Conservation (phyloP, 2,113 vertebrate genomes). For the Trachemys scripta region DNA sequence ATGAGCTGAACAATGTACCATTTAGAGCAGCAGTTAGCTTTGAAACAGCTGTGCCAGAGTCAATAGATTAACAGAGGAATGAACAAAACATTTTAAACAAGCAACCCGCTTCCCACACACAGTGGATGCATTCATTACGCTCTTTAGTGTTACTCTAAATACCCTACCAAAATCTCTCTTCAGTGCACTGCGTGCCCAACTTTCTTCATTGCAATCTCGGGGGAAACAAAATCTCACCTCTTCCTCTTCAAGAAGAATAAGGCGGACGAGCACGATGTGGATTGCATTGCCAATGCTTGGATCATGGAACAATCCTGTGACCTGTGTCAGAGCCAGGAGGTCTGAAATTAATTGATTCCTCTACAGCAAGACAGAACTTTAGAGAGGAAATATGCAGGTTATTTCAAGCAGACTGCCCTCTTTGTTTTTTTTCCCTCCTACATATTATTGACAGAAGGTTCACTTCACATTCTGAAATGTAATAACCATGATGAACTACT, state of each 20-base stretch:
- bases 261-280: conserved; percentile 94
- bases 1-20: not conserved
- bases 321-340: conserved; percentile 80
- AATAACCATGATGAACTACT: not conserved
- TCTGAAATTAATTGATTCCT: conserved; percentile 49
- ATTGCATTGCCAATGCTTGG: conserved; percentile 97
- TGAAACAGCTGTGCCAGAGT: not conserved
- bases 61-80: not conserved
- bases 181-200: not conserved
- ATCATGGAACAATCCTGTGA: conserved; percentile 94
- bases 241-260: conserved; percentile 95
- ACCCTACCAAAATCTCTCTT: not conserved
- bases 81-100: not conserved
- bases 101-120: not conserved
- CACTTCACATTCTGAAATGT: not conserved
- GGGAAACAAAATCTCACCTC: conserved; percentile 84
- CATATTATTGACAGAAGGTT: not conserved
- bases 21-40: not conserved
- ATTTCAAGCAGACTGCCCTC: not conserved
- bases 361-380: not conserved
- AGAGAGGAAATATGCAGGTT: not conserved
- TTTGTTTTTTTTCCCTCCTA: not conserved
- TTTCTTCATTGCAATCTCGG: not conserved
- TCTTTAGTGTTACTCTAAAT: not conserved
- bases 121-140: not conserved